Evolutionary conservation across 2,888 invertebrate species (phyloP).

Genomic region (Cordylochernes scorpioides): DNA sequence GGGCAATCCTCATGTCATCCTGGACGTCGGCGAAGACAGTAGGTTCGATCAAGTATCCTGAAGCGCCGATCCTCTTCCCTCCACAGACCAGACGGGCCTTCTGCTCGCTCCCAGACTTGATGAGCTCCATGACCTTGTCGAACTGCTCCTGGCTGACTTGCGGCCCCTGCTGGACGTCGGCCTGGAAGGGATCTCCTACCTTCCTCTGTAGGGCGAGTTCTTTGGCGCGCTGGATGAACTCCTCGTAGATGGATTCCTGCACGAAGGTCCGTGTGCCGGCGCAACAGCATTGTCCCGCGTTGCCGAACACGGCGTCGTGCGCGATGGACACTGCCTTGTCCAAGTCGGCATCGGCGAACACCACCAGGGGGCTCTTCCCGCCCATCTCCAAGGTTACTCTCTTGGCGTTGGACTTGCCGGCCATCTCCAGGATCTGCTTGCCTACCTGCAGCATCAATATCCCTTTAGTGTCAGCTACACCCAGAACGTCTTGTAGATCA

Average conservation of each 20-base stretch:
- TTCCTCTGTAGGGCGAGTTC: conserved; percentile 38
- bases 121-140: conserved; percentile 47
- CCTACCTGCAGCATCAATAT: conserved; percentile 25
- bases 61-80: conserved; percentile 34
- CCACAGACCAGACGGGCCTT: conserved; percentile 62
- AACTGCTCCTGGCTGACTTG: conserved; percentile 48
- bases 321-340: conserved; percentile 21
- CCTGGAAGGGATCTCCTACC: conserved; percentile 53
- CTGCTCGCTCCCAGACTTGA: conserved; percentile 50
- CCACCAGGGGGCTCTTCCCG: conserved; percentile 61
- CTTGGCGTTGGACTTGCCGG: conserved; percentile 50
- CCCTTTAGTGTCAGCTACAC: no score
- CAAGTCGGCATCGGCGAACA: conserved; percentile 44
- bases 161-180: conserved; percentile 44
- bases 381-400: conserved; percentile 57
- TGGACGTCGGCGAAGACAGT: conserved; percentile 51
- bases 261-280: conserved; percentile 72
- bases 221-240: conserved; percentile 46
- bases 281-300: conserved; percentile 43
- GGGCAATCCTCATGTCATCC: conserved; percentile 59
- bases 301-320: conserved; percentile 22
- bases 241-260: conserved; percentile 56
- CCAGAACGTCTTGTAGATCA: no score
- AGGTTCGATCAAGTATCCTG: conserved; percentile 60
- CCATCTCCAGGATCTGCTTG: conserved; percentile 31